Conservation (phyloP, 1,140 invertebrate species). For the Drosophila quadrilineata region DNA sequence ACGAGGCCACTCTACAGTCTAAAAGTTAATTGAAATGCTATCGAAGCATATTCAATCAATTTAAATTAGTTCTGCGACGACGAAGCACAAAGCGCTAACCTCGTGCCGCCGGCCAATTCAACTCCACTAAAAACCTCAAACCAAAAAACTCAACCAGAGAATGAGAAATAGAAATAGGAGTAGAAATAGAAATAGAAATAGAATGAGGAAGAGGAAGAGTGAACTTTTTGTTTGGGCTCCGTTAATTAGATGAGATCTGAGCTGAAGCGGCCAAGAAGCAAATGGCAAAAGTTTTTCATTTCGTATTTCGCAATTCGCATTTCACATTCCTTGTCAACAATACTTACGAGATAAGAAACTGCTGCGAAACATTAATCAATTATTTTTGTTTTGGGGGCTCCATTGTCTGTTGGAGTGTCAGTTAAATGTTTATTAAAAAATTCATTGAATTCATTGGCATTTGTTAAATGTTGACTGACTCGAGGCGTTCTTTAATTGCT, state of each 20-base stretch:
- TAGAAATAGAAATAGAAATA: no score
- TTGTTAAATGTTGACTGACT: slow-evolving; percentile 34
- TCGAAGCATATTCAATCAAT: slow-evolving; percentile 79
- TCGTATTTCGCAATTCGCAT: neutral
- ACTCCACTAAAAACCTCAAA: slow-evolving; percentile 1
- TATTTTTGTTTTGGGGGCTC: slow-evolving; percentile 52
- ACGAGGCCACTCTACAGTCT: slow-evolving; percentile 61
- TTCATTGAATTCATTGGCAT: slow-evolving; percentile 15
- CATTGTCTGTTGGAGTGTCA: slow-evolving; percentile 23
- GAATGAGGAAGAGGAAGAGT: no score
- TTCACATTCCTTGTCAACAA: slow-evolving; percentile 30
- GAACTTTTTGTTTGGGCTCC: slow-evolving; percentile 29
- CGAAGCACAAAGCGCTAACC: slow-evolving; percentile 46
- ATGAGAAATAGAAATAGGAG: no score
- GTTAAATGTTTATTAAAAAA: slow-evolving; percentile 57
- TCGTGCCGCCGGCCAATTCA: slow-evolving; percentile 26
- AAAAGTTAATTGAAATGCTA: slow-evolving; percentile 77
- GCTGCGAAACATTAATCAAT: slow-evolving; percentile 59
- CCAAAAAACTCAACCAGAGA: no score
- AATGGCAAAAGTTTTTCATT: slow-evolving; percentile 59
- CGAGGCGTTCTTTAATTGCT: slow-evolving; percentile 34
- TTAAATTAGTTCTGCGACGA: slow-evolving; percentile 70
- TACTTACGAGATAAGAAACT: slow-evolving; percentile 20
- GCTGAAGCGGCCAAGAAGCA: slow-evolving; percentile 34
- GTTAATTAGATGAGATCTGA: slow-evolving; percentile 63